These are phyloP conservation scores for Arrhopalites spinosus DNA, from an alignment of 2,888 invertebrate species.

Conservation along the genomic window DNA sequence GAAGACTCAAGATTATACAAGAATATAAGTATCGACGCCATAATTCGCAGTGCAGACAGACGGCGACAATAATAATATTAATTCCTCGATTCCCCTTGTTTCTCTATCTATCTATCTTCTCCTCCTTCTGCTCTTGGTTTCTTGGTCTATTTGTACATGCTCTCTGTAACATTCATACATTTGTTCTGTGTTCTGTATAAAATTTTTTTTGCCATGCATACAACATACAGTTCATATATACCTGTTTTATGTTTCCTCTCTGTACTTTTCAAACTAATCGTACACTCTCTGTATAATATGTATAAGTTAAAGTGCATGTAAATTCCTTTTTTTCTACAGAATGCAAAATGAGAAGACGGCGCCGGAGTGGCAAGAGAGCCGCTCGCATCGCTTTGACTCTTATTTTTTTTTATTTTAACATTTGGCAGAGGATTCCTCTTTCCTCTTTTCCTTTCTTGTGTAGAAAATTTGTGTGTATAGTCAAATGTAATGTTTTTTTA, in stretches of 20 bases:
- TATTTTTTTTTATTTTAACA: too few relatives aligned
- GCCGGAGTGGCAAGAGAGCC: slow-evolving; percentile 10
- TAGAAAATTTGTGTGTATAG: not conserved
- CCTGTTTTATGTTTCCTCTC: not conserved
- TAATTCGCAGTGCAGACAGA: slow-evolving; percentile 21
- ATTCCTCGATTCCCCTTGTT: not conserved
- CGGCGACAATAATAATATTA: slow-evolving; percentile 35
- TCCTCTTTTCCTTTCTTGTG: not conserved
- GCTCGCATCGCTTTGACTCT: not conserved
- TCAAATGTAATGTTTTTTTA: not conserved
- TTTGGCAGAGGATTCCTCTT: slow-evolving; percentile 19
- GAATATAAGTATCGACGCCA: not conserved
- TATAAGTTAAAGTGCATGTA: slow-evolving; percentile 9
- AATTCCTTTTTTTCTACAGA: slow-evolving; percentile 29
- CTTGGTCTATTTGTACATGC: too few relatives aligned
- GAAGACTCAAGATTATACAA: too few relatives aligned
- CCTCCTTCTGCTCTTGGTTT: too few relatives aligned
- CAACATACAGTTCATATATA: not conserved
- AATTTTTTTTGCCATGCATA: not conserved
- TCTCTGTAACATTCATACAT: too few relatives aligned
- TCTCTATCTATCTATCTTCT: too few relatives aligned
- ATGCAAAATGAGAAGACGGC: slow-evolving; percentile 40
- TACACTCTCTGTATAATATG: not conserved
- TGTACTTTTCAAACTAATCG: too few relatives aligned
- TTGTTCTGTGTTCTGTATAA: too few relatives aligned